Evolutionary conservation across 2,888 invertebrate species (phyloP).

Genomic region (Idaea aversata): DNA sequence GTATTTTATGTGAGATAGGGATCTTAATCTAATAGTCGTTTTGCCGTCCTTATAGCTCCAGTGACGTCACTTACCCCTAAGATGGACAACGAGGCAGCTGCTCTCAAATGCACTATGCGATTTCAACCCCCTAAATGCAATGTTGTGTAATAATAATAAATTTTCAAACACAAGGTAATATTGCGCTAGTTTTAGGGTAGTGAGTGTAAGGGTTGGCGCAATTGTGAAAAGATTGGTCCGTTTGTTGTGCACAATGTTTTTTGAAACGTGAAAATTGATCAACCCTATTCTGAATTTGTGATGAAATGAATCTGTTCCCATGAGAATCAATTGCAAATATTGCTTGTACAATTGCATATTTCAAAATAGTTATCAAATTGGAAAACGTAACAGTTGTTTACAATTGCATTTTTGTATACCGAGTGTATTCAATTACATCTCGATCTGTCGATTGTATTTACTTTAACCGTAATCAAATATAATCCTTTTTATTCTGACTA

Average conservation of each 20-base stretch:
- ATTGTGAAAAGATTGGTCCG: conserved; percentile 55
- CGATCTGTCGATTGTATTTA: not conserved
- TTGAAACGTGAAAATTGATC: conserved; percentile 27
- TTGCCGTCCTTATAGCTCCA: conserved; percentile 13
- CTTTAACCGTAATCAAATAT: not conserved
- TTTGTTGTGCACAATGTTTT: conserved; percentile 39
- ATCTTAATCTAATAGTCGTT: conserved; percentile 26
- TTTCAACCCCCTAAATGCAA: conserved; percentile 66
- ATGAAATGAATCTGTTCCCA: conserved; percentile 23
- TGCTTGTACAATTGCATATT: conserved; percentile 17
- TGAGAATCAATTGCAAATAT: conserved; percentile 28
- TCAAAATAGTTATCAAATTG: conserved; percentile 17
- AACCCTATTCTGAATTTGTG: conserved; percentile 13
- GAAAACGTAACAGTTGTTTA: conserved; percentile 18
- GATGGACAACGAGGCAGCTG: conserved; percentile 60
- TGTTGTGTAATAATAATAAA: conserved; percentile 75
- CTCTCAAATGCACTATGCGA: conserved; percentile 63
- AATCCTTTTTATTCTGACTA: not conserved
- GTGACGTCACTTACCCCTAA: conserved; percentile 37
- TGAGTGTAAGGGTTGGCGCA: conserved; percentile 56
- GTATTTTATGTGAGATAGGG: conserved; percentile 28
- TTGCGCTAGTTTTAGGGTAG: conserved; percentile 45
- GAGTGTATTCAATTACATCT: not conserved
- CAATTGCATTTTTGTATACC: conserved; percentile 15
- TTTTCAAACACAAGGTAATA: conserved; percentile 70